Conservation (phyloP, 2,113 vertebrate genomes). For the Phasianus colchicus region DNA sequence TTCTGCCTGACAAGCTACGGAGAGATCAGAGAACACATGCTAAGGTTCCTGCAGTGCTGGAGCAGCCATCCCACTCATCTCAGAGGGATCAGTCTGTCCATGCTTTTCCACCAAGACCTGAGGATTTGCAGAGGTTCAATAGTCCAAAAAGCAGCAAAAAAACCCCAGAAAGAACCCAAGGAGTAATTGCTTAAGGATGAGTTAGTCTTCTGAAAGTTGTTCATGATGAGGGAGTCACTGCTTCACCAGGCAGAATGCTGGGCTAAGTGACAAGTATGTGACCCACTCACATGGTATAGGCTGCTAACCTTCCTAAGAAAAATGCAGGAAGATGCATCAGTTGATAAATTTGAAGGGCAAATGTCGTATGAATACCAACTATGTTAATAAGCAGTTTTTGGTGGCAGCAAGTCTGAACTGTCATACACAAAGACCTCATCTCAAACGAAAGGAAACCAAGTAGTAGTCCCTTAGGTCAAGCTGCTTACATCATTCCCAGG, state of each 20-base stretch:
- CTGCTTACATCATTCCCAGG: not conserved
- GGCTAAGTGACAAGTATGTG: not conserved
- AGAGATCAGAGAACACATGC: not conserved
- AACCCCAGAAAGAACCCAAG: not conserved
- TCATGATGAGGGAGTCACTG: rapidly evolving
- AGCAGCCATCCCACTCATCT: not conserved
- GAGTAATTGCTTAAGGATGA: not conserved
- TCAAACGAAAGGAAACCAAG: not conserved
- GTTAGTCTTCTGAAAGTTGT: not conserved
- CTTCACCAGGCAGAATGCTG: not conserved
- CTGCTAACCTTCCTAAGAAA: not conserved
- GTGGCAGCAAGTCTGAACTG: not conserved
- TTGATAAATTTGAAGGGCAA: not conserved
- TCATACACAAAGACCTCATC: not conserved
- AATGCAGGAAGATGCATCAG: not conserved
- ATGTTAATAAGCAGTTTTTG: not conserved
- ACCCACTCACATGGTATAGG: not conserved
- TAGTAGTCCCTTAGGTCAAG: not conserved
- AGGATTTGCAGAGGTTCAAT: not conserved
- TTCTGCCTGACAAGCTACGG: constrained; percentile 33
- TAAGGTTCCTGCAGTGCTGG: not conserved
- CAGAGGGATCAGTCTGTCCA: not conserved
- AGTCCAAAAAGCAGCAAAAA: not conserved
- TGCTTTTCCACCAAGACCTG: not conserved
- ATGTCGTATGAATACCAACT: not conserved